A percentile compares a stretch with the other conserved stretches of the same genome.
These are phyloP conservation scores for Drosophila athabasca DNA, from an alignment of 1,140 invertebrate genomes.

Conservation along the genomic window DNA sequence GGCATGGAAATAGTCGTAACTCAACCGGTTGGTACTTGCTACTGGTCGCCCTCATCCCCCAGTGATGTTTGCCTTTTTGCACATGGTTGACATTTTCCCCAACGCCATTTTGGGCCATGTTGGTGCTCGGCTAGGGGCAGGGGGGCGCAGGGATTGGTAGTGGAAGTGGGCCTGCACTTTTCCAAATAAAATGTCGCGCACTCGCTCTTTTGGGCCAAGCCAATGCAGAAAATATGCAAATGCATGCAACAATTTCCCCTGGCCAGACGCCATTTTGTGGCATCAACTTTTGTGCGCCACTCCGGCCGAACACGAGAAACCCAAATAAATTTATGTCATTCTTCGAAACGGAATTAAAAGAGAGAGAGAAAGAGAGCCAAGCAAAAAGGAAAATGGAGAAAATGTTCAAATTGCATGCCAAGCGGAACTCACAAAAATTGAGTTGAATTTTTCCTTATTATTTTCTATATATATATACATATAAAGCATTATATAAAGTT, in stretches of 20 bases:
- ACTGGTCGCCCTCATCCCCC: conserved; percentile 26
- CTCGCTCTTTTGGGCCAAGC: conserved; percentile 51
- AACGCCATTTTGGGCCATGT: conserved; percentile 58
- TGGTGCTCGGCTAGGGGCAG: conserved; percentile 22
- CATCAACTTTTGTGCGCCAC: conserved; percentile 47
- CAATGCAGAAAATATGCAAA: conserved; percentile 73
- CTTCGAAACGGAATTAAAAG: conserved; percentile 35
- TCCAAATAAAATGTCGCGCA: conserved; percentile 72
- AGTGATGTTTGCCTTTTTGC: conserved; percentile 54
- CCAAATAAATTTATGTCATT: conserved; percentile 69
- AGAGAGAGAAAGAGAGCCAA: conserved; percentile 24
- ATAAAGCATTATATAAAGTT: background rate
- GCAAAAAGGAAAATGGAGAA: conserved; percentile 38
- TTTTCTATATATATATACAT: conserved; percentile 20
- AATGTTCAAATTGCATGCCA: conserved; percentile 52
- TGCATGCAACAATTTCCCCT: conserved; percentile 60
- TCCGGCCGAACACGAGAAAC: conserved; percentile 54
- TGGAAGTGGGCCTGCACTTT: conserved; percentile 45
- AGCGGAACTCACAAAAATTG: conserved; percentile 49
- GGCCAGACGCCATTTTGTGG: conserved; percentile 65
- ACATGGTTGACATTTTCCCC: conserved; percentile 64
- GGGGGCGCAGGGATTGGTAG: background rate
- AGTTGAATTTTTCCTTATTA: conserved; percentile 51
- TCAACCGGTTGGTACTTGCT: conserved; percentile 56
- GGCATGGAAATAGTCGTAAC: conserved; percentile 42